These are phyloP conservation scores for Anoplolepis gracilipes DNA, from an alignment of 1,140 invertebrate genomes.

Conservation along the genomic window DNA sequence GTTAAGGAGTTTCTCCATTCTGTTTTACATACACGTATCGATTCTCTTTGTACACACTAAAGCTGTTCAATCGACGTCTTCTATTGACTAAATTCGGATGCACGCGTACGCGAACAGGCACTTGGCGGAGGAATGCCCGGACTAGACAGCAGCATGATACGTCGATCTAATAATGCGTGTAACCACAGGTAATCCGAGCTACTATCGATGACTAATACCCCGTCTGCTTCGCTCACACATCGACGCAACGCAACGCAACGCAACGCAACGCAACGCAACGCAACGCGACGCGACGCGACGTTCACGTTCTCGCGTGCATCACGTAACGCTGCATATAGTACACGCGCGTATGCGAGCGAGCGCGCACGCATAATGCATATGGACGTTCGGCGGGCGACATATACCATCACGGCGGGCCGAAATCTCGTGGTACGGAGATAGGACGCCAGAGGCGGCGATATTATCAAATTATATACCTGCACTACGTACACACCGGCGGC, in stretches of 20 bases:
- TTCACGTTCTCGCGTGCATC: slow-evolving; percentile 8
- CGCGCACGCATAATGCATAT: slow-evolving; percentile 61
- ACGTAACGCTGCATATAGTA: neutral
- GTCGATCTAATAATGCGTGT: slow-evolving; percentile 81
- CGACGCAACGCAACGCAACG: slow-evolving; percentile 20
- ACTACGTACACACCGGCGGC: slow-evolving; percentile 78
- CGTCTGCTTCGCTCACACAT: neutral
- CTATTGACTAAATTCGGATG: neutral
- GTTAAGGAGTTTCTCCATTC: neutral
- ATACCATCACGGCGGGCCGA: slow-evolving; percentile 48
- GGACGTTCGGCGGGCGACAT: slow-evolving; percentile 54
- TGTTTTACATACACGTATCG: neutral
- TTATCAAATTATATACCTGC: slow-evolving; percentile 82
- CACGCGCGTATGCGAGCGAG: slow-evolving; percentile 42
- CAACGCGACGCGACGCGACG: slow-evolving; percentile 24
- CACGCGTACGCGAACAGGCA: neutral
- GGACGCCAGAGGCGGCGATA: slow-evolving; percentile 76
- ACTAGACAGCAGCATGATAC: slow-evolving; percentile 34
- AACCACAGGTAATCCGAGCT: slow-evolving; percentile 82
- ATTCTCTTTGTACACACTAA: neutral
- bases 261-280: slow-evolving; percentile 18
- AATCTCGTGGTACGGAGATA: slow-evolving; percentile 57
- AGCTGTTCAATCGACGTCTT: neutral
- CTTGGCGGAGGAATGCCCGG: slow-evolving; percentile 43
- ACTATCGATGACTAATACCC: slow-evolving; percentile 64